Conservation (phyloP, 1,140 invertebrate species). For the Cepaea nemoralis region DNA sequence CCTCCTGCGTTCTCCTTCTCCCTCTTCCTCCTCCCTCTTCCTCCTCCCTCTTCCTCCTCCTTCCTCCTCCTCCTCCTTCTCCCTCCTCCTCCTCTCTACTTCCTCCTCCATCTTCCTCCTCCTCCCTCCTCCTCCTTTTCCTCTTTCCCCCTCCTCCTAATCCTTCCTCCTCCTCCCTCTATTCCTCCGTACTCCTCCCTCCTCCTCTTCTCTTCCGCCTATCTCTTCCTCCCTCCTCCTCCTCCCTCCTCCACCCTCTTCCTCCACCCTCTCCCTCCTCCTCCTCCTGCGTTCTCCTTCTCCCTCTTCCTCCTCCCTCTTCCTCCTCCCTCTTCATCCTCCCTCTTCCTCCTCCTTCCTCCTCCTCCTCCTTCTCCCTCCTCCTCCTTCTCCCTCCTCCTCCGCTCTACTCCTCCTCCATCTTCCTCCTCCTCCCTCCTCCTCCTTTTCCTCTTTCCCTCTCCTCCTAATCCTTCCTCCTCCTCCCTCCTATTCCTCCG, state of each 20-base stretch:
- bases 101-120: background rate
- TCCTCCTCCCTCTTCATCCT: background rate
- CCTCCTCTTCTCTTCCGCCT: too few species aligned
- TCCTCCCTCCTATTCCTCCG: too few species aligned
- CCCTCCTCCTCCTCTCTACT: background rate
- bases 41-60: background rate
- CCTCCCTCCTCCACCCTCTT: slow-evolving; percentile 2
- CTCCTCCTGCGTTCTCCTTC: background rate
- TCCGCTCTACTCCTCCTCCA: too few species aligned
- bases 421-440: background rate
- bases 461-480: too few species aligned
- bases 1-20: background rate
- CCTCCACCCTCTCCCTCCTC: background rate
- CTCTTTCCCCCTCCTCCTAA: too few species aligned
- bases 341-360: slow-evolving; percentile 6
- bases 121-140: background rate
- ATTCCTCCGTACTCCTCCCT: too few species aligned
- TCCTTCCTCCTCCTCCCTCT: too few species aligned
- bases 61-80: background rate
- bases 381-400: too few species aligned
- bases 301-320: background rate
- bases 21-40: background rate
- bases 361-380: slow-evolving; percentile 12
- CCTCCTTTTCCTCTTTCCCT: too few species aligned
- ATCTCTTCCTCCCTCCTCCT: background rate